Evolutionary conservation across 1,140 invertebrate genomes (phyloP), one percentile per base, ranked within the genome.

Genomic region (Asobara japonica): DNA sequence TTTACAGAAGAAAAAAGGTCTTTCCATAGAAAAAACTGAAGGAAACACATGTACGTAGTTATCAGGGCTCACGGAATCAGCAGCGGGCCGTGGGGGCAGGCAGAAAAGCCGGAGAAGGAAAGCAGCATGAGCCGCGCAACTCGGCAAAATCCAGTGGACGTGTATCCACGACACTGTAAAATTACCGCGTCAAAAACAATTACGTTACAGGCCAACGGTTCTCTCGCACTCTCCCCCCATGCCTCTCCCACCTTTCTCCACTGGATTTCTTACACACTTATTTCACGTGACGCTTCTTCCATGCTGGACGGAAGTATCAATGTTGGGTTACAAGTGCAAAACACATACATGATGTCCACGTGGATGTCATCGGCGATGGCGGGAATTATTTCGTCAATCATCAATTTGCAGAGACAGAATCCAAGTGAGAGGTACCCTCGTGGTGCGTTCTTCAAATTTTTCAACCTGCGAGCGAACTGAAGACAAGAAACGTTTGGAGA

Each of bases 141-240:
- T 64, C 45, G 7, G 18, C 22, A 20, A 56, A 56, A 56, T 22
- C 20, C 18, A 76, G 76, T 56, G 68, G 69, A 81, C 77, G 75
- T 79, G 84, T 79, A 87, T 78, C 82, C 85, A 87, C 83, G 86
- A 85, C 86, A 86, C 84, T 87, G 86, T 87, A 87, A 87, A 87
- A 87, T 87, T 87, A 87, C 85, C 73, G 79, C 84, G 86, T 87
- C 86, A 84, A 82, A 86, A 87, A 87, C 84, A 85, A 87, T 87
- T 82, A 85, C 76, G 75, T 82, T 80, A 86, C 84, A 80, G 80
- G 73, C 79, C 73, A 87, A 79, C 77, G 83, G 77, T 75, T 86
- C 45, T 51, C 45, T 51, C 45, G 36, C 36, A 41, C 36, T 13
- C 18, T 51, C 45, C 22, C 45, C 8, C 45, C 5, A 36, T 11